A percentile compares a stretch with the other conserved stretches of the same genome.
phyloP scores from a whole-genome alignment of 2,797 vertebrate genomes.

The Podarcis siculus region DNA sequence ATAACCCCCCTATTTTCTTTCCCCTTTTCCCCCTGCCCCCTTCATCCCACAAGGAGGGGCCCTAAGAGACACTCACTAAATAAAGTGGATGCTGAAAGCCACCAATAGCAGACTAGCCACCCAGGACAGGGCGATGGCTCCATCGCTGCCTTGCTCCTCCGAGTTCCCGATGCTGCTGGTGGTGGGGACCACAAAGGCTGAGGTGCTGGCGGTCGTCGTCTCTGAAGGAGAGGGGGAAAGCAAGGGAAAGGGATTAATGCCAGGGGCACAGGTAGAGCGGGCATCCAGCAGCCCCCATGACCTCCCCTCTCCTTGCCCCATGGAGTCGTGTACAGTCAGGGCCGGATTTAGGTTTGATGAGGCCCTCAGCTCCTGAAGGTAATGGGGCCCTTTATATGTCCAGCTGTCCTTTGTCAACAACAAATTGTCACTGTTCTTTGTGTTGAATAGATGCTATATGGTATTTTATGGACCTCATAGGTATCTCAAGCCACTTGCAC shows the following conservation, averaged over 20 bases:
- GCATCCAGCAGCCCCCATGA: rapidly evolving
- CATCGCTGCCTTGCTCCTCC: constrained; percentile 68
- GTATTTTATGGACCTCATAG: too few relatives aligned
- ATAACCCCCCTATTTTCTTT: background rate
- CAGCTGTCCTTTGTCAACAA: too few relatives aligned
- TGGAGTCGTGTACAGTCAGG: too few relatives aligned
- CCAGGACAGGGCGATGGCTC: constrained; percentile 68
- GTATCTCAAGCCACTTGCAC: too few relatives aligned
- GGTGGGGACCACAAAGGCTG: constrained; percentile 76
- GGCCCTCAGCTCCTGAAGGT: too few relatives aligned
- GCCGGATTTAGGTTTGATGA: too few relatives aligned
- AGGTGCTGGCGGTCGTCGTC: constrained; percentile 80
- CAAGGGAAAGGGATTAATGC: background rate
- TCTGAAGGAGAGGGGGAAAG: constrained; percentile 62
- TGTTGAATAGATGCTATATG: too few relatives aligned
- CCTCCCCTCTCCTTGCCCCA: background rate
- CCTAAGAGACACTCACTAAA: constrained; percentile 76
- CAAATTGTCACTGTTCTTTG: too few relatives aligned
- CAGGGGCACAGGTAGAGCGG: too few relatives aligned
- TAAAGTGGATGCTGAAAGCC: constrained; percentile 74
- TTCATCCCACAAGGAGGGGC: background rate
- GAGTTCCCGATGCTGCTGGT: constrained; percentile 79
- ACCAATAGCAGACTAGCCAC: constrained; percentile 69
- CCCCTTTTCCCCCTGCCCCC: background rate
- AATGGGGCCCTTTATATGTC: too few relatives aligned